Conservation (phyloP, 1,140 invertebrate species). For the Lordiphosa collinella region DNA sequence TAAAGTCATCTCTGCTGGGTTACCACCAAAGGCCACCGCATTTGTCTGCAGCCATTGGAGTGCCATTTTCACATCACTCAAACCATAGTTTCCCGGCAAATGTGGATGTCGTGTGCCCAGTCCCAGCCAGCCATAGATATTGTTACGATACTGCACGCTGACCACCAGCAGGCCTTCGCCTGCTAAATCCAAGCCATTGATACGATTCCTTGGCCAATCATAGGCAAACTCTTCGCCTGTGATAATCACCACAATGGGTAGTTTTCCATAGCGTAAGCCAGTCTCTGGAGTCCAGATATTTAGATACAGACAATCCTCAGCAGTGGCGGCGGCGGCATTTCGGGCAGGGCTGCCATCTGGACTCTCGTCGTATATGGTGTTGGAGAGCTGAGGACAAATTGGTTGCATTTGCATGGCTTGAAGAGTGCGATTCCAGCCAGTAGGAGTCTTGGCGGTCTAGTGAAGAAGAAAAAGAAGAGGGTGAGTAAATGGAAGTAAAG, state of each 20-base stretch:
- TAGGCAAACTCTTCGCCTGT: constrained; percentile 82
- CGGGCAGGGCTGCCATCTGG: constrained; percentile 40
- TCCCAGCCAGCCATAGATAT: constrained; percentile 87
- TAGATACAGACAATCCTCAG: constrained; percentile 82
- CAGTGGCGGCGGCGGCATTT: constrained; percentile 24
- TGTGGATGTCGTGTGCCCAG: constrained; percentile 81
- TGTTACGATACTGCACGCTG: constrained; percentile 83
- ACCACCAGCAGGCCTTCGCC: constrained; percentile 84
- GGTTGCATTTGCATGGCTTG: constrained; percentile 80
- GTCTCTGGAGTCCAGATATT: constrained; percentile 83
- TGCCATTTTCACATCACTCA: constrained; percentile 87
- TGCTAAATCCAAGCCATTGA: constrained; percentile 84
- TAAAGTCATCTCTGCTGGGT: constrained; percentile 85
- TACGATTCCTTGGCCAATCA: constrained; percentile 79
- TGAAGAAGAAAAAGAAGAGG: not conserved
- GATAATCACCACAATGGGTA: constrained; percentile 83
- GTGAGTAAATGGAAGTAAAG: not conserved
- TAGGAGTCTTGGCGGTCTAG: constrained; percentile 80
- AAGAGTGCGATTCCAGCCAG: constrained; percentile 80
- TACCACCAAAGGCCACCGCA: constrained; percentile 86
- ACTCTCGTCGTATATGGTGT: constrained; percentile 73
- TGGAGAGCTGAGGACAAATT: constrained; percentile 81
- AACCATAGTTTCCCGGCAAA: constrained; percentile 85
- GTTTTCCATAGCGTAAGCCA: constrained; percentile 81
- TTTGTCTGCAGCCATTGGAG: constrained; percentile 87